phyloP scores from a whole-genome alignment of 2,888 invertebrate genomes.

The Drosophila anomalata region DNA sequence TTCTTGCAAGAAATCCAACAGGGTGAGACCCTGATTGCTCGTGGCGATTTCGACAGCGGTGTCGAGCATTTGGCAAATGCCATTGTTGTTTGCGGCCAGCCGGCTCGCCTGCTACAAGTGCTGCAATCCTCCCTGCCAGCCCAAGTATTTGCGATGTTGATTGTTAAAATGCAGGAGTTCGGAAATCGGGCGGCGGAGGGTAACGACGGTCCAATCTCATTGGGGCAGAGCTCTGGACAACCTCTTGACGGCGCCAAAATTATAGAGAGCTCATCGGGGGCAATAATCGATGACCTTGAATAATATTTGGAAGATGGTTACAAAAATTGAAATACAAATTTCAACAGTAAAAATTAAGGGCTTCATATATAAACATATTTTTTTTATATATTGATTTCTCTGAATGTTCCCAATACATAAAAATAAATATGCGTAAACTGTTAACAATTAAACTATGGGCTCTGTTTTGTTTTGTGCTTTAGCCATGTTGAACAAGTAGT shows the following conservation, averaged over 20 bases:
- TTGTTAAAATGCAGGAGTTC: slow-evolving; percentile 87
- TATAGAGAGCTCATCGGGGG: slow-evolving; percentile 66
- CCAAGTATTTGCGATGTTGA: slow-evolving; percentile 94
- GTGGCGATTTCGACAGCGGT: slow-evolving; percentile 94
- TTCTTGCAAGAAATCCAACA: slow-evolving; percentile 92
- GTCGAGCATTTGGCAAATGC: slow-evolving; percentile 98
- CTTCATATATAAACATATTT: slow-evolving; percentile 40
- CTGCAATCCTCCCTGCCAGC: slow-evolving; percentile 98
- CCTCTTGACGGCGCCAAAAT: slow-evolving; percentile 65
- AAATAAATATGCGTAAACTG: slow-evolving; percentile 47
- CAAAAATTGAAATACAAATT: slow-evolving; percentile 49
- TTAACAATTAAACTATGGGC: slow-evolving; percentile 32
- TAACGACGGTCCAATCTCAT: slow-evolving; percentile 58
- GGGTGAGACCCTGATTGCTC: slow-evolving; percentile 95
- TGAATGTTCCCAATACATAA: slow-evolving; percentile 50
- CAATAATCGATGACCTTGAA: slow-evolving; percentile 82
- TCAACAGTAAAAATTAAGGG: slow-evolving; percentile 60
- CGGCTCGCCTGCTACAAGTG: slow-evolving; percentile 83
- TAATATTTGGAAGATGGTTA: slow-evolving; percentile 57
- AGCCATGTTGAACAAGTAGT: slow-evolving; percentile 13
- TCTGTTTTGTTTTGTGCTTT: slow-evolving; percentile 20
- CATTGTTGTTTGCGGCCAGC: slow-evolving; percentile 97
- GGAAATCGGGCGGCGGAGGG: slow-evolving; percentile 79
- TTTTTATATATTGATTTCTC: slow-evolving; percentile 49
- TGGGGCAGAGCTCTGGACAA: slow-evolving; percentile 43